Evolutionary conservation across 1,140 invertebrate genomes (phyloP).

Genomic region (Anagrus nilaparvatae): DNA sequence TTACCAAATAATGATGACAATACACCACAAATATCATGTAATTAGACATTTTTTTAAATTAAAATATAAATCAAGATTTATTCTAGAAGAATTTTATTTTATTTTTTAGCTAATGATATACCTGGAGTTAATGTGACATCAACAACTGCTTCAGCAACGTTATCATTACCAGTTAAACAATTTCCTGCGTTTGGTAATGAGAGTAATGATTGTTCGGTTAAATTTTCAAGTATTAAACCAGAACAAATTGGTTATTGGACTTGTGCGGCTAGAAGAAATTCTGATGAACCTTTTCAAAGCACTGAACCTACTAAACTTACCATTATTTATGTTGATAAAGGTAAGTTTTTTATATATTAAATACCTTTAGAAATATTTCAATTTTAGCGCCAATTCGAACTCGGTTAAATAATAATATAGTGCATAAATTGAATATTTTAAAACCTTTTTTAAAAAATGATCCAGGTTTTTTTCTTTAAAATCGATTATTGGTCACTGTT

Average conservation of each 20-base stretch:
- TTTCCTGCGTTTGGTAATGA: slow-evolving; percentile 40
- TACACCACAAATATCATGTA: slow-evolving; percentile 13
- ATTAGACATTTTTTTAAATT: slow-evolving; percentile 12
- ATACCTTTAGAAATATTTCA: slow-evolving; percentile 1
- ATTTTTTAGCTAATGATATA: not conserved
- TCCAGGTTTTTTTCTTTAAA: no score
- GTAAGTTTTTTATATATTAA: slow-evolving; percentile 17
- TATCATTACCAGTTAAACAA: slow-evolving; percentile 30
- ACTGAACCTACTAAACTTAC: slow-evolving; percentile 34
- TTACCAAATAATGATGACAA: slow-evolving; percentile 32
- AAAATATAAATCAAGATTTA: slow-evolving; percentile 1
- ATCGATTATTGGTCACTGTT: no score
- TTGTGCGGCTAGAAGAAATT: slow-evolving; percentile 31
- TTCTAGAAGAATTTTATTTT: no score
- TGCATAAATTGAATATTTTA: not conserved
- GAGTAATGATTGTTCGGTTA: slow-evolving; percentile 39
- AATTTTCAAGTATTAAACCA: slow-evolving; percentile 35
- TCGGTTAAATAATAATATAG: no score
- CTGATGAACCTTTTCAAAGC: slow-evolving; percentile 32
- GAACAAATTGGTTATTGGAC: slow-evolving; percentile 41
- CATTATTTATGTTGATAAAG: slow-evolving; percentile 30
- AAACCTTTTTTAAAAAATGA: not conserved
- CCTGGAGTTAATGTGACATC: slow-evolving; percentile 2
- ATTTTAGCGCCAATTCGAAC: no score
- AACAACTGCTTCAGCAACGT: no score